Percentiles rank a stretch among this genome's conserved stretches.
These are phyloP conservation scores for Danio jaintianensis DNA, from an alignment of 2,797 vertebrate genomes.

Conservation along the genomic window DNA sequence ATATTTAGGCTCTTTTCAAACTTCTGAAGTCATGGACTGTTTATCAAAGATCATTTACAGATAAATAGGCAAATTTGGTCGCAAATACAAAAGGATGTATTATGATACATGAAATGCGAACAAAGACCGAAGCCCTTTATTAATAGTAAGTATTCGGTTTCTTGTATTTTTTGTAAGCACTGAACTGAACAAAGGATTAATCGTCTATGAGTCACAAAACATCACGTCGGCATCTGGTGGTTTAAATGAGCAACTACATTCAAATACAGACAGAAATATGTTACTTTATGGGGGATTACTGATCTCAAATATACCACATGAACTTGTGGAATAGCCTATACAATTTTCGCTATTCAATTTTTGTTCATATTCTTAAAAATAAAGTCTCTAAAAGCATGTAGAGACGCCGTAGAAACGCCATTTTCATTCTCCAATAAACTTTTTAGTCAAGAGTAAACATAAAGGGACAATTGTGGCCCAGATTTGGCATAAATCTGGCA, in stretches of 20 bases:
- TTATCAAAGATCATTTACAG: background rate
- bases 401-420: no score
- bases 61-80: background rate
- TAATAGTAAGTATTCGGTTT: background rate
- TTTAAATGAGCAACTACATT: slow-evolving; percentile 10
- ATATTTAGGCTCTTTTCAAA: background rate
- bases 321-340: background rate
- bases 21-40: background rate
- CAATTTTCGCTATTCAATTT: background rate
- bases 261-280: background rate
- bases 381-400: no score
- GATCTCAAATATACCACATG: background rate
- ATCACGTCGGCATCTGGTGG: slow-evolving; percentile 31
- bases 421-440: no score
- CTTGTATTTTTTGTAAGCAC: background rate
- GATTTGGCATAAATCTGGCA: no score
- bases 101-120: background rate
- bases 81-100: background rate
- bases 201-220: slow-evolving; percentile 17
- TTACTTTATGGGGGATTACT: background rate
- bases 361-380: no score
- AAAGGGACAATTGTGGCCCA: no score
- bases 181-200: slow-evolving; percentile 29
- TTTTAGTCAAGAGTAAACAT: no score
- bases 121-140: background rate